Conservation (phyloP, 2,888 invertebrate genomes). For the Archips crataeganus region DNA sequence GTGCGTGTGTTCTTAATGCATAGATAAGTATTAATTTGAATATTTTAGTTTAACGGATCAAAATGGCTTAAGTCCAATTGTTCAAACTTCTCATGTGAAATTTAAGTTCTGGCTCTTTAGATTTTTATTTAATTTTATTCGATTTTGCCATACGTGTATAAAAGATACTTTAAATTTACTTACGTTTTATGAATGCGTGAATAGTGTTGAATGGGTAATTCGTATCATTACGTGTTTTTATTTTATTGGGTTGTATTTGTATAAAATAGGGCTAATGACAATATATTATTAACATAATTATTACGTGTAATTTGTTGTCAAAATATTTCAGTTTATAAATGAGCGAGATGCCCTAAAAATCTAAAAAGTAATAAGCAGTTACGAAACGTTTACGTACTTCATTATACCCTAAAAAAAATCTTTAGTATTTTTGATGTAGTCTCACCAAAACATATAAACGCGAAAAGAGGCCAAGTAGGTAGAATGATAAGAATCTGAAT, state of each 20-base stretch:
- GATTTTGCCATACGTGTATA: neutral
- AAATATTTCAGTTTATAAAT: neutral
- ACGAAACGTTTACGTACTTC: neutral
- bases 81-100: neutral
- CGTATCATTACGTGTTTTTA: neutral
- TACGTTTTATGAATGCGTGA: constrained; percentile 2
- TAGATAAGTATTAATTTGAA: constrained; percentile 29
- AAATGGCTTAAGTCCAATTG: neutral
- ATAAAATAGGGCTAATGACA: neutral
- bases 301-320: neutral
- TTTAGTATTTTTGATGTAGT: neutral
- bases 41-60: constrained; percentile 2
- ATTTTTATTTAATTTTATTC: neutral
- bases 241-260: neutral
- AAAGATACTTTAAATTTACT: neutral
- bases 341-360: neutral
- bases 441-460: neutral
- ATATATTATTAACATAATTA: neutral
- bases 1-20: constrained; percentile 26
- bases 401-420: neutral
- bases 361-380: neutral
- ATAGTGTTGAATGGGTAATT: neutral
- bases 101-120: neutral
- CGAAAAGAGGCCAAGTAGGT: neutral
- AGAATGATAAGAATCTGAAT: neutral